Base-by-base conservation (phyloP, 2,888 invertebrate genomes). In the Ceramica pisi region DNA sequence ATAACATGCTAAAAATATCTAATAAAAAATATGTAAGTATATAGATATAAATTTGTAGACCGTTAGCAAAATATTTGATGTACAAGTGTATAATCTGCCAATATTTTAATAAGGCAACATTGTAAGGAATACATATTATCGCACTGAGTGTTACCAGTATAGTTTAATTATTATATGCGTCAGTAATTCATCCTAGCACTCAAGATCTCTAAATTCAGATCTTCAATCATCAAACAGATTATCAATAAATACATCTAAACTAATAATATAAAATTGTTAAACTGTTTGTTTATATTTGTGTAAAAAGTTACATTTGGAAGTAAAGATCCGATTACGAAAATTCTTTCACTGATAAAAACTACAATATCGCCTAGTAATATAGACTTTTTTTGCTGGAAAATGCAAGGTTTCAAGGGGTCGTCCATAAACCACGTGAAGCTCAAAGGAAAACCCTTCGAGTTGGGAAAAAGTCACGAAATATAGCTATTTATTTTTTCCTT, bases 31-130 rank as follows among this genome's bases (percentile, higher is more conserved):
- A 3, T 23, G 50, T 26, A 46, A 19, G 26, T 31, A 48, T 44
- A 19, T 35, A 21, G 41, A 46, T 82, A 64, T 48, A 80, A 74
- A 80, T 69, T 56, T 79, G 80, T 82, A 81, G 66, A 82, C 35
- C 14, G 55, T 10, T 80, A 80, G 62, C 56, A 82, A 85, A 80
- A 83, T 80, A 71, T 67, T 56, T 26, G 10, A 23, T 67, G n/a
- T n/a, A 67, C 60, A 60, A 41, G 35, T 67, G 23, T 76, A 46
- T 53, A 67, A 55, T 56, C 53, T 50, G 65, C 23, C 53, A 69
- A 51, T 46, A 61, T 62, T 56, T 79, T 65, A 55, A 61, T 70
- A 74, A 82, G 78, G 77, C 78, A 74, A 77, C 63, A 71, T 62
- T 79, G n/a, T 62, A 48, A 62, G 38, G 50, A 64, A 26, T 59